Percentiles rank a stretch among this genome's conserved stretches.
phyloP scores from a whole-genome alignment of 2,113 vertebrate genomes.

The Rissa tridactyla region DNA sequence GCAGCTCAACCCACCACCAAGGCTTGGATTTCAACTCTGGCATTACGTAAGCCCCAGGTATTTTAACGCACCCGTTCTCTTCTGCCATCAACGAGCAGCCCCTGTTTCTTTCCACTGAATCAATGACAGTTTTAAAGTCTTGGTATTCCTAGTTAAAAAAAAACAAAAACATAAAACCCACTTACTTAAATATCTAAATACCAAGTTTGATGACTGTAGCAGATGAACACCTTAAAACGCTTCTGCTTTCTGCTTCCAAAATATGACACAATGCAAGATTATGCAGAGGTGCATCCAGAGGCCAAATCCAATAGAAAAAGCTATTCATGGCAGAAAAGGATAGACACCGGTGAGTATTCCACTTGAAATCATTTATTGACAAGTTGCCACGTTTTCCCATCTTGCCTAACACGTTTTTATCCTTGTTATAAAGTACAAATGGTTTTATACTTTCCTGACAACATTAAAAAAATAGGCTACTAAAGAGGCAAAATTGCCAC shows the following conservation, averaged over 20 bases:
- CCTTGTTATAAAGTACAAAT: slow-evolving; percentile 47
- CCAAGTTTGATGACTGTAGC: not conserved
- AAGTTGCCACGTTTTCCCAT: not conserved
- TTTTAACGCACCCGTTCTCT: not conserved
- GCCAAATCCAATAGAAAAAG: not conserved
- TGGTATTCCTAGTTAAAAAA: not conserved
- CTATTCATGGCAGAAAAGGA: not conserved
- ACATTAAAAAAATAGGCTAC: slow-evolving; percentile 50
- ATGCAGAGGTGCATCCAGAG: not conserved
- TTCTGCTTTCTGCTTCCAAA: not conserved
- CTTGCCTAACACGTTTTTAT: not conserved
- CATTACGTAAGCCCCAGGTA: accelerated
- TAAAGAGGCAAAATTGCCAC: slow-evolving; percentile 8
- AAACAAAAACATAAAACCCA: too few species aligned
- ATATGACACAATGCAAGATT: not conserved
- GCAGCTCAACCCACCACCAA: not conserved
- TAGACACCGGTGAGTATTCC: not conserved
- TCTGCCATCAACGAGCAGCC: not conserved
- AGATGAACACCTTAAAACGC: not conserved
- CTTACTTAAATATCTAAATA: not conserved
- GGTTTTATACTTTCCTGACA: slow-evolving; percentile 12
- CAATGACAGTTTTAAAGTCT: not conserved
- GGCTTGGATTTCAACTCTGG: not conserved
- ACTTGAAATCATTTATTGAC: slow-evolving; percentile 45
- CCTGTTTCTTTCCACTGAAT: accelerated